Conservation (phyloP, 2,113 vertebrate genomes). For the Burhinus bistriatus region DNA sequence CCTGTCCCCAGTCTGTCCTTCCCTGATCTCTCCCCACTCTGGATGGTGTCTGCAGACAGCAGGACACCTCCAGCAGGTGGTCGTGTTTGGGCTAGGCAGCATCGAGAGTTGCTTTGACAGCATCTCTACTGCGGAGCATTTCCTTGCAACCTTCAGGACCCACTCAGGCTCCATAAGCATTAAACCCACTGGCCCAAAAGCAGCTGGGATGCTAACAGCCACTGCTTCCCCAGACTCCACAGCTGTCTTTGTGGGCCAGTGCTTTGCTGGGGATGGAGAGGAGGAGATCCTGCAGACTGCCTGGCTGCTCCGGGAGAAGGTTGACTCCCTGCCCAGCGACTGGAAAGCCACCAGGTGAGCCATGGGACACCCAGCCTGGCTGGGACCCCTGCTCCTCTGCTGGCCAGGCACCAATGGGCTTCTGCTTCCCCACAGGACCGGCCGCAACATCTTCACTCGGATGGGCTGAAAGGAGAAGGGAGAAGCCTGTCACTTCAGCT, state of each 20-base stretch:
- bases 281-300: neutral
- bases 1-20: neutral
- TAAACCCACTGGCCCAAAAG: neutral
- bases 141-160: accelerated
- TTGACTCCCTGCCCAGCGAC: accelerated
- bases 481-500: accelerated
- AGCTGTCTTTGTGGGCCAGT: conserved; percentile 16
- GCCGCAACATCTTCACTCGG: neutral
- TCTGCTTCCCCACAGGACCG: neutral
- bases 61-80: neutral
- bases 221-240: neutral
- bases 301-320: conserved; percentile 28
- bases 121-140: neutral
- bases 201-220: neutral
- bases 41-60: neutral
- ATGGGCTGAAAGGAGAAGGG: accelerated
- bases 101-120: neutral
- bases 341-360: conserved; percentile 43
- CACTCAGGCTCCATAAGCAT: accelerated
- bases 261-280: neutral
- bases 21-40: neutral
- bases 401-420: accelerated
- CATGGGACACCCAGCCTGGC: accelerated
- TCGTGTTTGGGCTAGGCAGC: no score
- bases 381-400: neutral